Evolutionary conservation across 2,888 invertebrate species (phyloP).

Genomic region (Balanococcus diminutus): DNA sequence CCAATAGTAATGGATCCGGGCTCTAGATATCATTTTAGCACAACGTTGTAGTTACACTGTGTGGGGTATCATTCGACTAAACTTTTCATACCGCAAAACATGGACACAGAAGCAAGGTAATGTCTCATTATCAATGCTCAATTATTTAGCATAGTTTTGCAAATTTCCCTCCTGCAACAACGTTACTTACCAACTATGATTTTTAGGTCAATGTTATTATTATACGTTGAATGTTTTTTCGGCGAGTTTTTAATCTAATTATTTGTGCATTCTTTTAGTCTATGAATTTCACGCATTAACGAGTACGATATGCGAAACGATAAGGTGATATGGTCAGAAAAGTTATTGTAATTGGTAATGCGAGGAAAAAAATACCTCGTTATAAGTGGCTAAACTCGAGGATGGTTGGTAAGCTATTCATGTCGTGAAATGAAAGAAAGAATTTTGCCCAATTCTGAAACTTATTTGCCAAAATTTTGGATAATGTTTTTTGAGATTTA

Average conservation of each 20-base stretch:
- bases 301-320: not conserved
- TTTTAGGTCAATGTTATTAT: not conserved
- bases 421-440: too few relatives aligned
- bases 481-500: too few relatives aligned
- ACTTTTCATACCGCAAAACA: not conserved
- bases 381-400: not conserved
- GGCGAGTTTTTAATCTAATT: not conserved
- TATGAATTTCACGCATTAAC: not conserved
- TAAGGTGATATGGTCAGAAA: not conserved
- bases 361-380: not conserved
- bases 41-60: too few relatives aligned
- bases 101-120: not conserved
- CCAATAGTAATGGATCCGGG: not conserved
- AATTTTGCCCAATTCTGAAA: too few relatives aligned
- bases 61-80: too few relatives aligned
- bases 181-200: not conserved
- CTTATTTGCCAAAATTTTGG: too few relatives aligned
- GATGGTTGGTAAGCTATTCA: too few relatives aligned
- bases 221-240: not conserved
- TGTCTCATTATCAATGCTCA: not conserved
- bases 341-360: not conserved
- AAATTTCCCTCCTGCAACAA: not conserved
- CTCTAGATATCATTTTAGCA: not conserved
- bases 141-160: not conserved
- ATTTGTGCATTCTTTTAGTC: not conserved